A percentile compares a stretch with the other conserved stretches of the same genome.
Evolutionary conservation across 2,797 vertebrate species (phyloP).

Genomic region (Platyrinchus mystaceus): DNA sequence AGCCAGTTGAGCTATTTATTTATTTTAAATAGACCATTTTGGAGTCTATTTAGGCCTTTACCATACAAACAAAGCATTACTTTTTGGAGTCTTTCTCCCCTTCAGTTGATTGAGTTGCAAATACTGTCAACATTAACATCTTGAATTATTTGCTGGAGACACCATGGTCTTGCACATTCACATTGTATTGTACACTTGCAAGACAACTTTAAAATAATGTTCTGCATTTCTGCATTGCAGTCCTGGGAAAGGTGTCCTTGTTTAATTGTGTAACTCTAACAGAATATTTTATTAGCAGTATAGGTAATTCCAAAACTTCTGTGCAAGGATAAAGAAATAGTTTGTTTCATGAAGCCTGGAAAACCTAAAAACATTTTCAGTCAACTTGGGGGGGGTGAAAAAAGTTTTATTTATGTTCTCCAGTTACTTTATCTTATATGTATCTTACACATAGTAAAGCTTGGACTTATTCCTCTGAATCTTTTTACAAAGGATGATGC

Average conservation of each 20-base stretch:
- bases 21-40: background rate
- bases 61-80: background rate
- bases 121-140: background rate
- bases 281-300: background rate
- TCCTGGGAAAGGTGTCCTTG: background rate
- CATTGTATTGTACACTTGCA: background rate
- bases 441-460: background rate
- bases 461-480: background rate
- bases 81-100: background rate
- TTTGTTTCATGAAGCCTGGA: background rate
- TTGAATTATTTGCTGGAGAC: background rate
- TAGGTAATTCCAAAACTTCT: background rate
- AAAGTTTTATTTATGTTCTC: background rate
- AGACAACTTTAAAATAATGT: background rate
- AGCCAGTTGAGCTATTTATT: background rate
- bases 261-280: background rate
- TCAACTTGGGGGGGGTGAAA: accelerated
- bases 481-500: background rate
- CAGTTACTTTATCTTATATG: background rate
- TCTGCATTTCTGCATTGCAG: background rate
- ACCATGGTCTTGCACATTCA: background rate
- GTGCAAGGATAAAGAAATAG: background rate
- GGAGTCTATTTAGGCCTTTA: background rate
- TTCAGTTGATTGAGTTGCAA: background rate
- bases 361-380: background rate